Evolutionary conservation across 2,888 invertebrate species (phyloP), one percentile per base, ranked within the genome.

Genomic region (Kryphioiulus occultus): DNA sequence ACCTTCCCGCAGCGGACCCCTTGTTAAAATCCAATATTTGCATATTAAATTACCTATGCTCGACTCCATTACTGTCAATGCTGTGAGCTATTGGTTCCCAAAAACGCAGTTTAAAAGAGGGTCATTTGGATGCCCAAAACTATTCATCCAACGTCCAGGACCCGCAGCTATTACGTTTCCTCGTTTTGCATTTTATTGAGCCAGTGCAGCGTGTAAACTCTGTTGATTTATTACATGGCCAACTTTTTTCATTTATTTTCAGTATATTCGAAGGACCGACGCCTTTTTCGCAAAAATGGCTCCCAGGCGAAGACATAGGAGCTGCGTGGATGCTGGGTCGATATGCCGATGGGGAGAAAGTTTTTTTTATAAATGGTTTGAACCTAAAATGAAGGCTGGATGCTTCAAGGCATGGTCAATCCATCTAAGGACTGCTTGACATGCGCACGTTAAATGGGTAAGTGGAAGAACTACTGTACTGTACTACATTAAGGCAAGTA

Each of bases 181-280:
- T 26, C 68, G 68, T 68, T 68, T 68, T 68, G 68, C 68, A 68
- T 68, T 68, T 68, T 68, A 68, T 68, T 68, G 68, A 68, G 68
- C 68, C 68, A 68, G 68, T 68, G 68, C 68, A 68, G 68, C 68
- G 68, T 68, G 68, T 68, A 68, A 68, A 68, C 68, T 68, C 68
- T 68, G 68, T 68, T 68, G 68, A 68, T 68, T 68, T 68, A 68
- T 68, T 68, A 26, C 68, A 68, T 10, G 26, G 26, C 68, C n/a
- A 68, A 68, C 68, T 68, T 68, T 68, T 68, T 68, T 68, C 68
- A 68, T 68, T 68, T 68, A 68, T 68, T 68, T 68, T 68, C 68
- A 68, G 68, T 59, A 59, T 59, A 59, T 59, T 26, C 68, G 53
- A 0, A 53, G 53, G 53, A 19, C n/a, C 53, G 53, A 53, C 53